phyloP scores from a whole-genome alignment of 2,797 vertebrate species.

The Falco berigora region DNA sequence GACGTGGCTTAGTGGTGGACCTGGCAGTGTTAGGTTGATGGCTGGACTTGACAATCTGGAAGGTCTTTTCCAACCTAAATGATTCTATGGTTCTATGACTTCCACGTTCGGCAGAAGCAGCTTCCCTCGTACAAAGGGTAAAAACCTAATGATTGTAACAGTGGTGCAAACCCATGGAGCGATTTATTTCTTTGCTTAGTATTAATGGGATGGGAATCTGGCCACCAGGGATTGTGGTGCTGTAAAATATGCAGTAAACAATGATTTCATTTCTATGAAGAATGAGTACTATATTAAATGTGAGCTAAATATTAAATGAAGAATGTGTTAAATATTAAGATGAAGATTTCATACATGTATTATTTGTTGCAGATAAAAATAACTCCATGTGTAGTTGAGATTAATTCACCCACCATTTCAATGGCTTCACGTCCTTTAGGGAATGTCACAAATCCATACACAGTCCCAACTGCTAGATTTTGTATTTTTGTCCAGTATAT shows the following conservation, averaged over 20 bases:
- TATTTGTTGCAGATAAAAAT: slow-evolving; percentile 23
- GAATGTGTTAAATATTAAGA: slow-evolving; percentile 35
- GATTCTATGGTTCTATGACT: background rate
- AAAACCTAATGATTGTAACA: background rate
- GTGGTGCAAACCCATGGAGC: background rate
- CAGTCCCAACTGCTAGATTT: background rate
- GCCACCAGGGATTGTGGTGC: background rate
- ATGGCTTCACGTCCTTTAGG: background rate
- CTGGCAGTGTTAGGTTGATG: no score
- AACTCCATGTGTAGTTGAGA: background rate
- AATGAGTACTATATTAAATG: slow-evolving; percentile 7
- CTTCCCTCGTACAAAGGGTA: background rate
- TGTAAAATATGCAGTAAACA: slow-evolving; percentile 51
- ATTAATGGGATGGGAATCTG: background rate
- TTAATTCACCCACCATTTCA: background rate
- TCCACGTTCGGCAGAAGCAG: background rate
- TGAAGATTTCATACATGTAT: background rate
- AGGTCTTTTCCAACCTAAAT: no score
- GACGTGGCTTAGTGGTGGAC: no score
- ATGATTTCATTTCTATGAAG: slow-evolving; percentile 40
- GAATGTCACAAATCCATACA: background rate
- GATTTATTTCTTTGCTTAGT: background rate
- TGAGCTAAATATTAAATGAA: slow-evolving; percentile 52
- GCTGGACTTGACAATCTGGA: no score
- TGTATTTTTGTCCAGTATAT: background rate